Conservation (phyloP, 1,140 invertebrate species). For the Leptinotarsa texana region DNA sequence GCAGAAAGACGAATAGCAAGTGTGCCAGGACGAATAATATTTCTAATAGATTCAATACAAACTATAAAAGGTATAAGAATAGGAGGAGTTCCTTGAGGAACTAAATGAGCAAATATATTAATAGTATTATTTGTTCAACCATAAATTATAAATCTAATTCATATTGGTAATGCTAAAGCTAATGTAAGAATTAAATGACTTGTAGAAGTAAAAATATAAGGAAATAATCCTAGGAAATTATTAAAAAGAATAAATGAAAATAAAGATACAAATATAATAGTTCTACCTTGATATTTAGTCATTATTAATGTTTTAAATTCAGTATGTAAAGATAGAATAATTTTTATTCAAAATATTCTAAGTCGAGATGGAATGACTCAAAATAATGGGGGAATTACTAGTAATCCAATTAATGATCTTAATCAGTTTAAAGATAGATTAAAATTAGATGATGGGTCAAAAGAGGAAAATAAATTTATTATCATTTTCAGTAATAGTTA, state of each 20-base stretch:
- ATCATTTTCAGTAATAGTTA: constrained; percentile 58
- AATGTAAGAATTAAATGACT: constrained; percentile 64
- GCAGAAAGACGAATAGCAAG: constrained; percentile 67
- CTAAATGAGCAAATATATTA: constrained; percentile 66
- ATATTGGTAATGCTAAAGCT: constrained; percentile 61
- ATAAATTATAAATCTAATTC: constrained; percentile 65
- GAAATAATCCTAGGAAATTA: constrained; percentile 68
- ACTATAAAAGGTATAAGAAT: constrained; percentile 62
- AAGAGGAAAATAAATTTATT: constrained; percentile 62
- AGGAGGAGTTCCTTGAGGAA: constrained; percentile 63
- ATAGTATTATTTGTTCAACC: constrained; percentile 60
- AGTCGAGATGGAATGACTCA: constrained; percentile 59
- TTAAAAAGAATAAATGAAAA: constrained; percentile 63
- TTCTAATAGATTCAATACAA: constrained; percentile 65
- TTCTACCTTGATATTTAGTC: constrained; percentile 54
- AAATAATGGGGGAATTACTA: constrained; percentile 57
- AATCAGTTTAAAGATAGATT: constrained; percentile 61
- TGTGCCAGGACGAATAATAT: constrained; percentile 66
- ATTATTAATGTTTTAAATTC: constrained; percentile 61
- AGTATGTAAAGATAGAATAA: constrained; percentile 56
- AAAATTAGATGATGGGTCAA: constrained; percentile 58
- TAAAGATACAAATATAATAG: constrained; percentile 60
- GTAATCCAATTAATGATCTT: constrained; percentile 56
- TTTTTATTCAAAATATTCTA: constrained; percentile 56
- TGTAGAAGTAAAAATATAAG: constrained; percentile 69